Evolutionary conservation across 2,888 invertebrate genomes (phyloP).

Genomic region (Heliconius erato): DNA sequence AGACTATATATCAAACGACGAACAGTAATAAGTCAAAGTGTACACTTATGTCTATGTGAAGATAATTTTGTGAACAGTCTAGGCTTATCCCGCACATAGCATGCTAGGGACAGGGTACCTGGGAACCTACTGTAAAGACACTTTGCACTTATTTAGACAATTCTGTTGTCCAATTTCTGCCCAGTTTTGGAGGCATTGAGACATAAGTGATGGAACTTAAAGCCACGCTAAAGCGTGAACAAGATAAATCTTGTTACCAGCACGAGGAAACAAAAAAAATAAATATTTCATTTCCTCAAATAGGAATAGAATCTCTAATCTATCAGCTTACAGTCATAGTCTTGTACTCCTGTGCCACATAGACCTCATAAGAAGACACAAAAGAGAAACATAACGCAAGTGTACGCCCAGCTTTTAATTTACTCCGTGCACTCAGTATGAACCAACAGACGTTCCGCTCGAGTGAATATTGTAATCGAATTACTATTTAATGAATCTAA

Average conservation of each 20-base stretch:
- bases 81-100: too few relatives aligned
- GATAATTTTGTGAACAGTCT: neutral
- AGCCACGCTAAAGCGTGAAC: neutral
- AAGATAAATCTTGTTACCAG: neutral
- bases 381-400: conserved; percentile 11
- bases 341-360: neutral
- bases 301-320: too few relatives aligned
- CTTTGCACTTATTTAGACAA: neutral
- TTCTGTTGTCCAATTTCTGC: neutral
- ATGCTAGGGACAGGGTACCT: neutral
- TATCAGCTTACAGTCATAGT: too few relatives aligned
- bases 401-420: conserved; percentile 11
- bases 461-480: conserved; percentile 34
- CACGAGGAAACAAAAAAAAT: neutral
- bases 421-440: conserved; percentile 22
- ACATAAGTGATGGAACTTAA: neutral
- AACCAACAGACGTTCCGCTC: conserved; percentile 34
- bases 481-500: conserved; percentile 34
- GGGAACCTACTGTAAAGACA: neutral
- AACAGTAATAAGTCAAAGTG: neutral
- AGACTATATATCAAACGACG: neutral
- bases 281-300: neutral
- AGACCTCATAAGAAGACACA: too few relatives aligned
- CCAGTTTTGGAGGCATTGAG: neutral
- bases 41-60: neutral